Conservation (phyloP, 1,140 invertebrate genomes). For the Cyphomyrmex costatus region DNA sequence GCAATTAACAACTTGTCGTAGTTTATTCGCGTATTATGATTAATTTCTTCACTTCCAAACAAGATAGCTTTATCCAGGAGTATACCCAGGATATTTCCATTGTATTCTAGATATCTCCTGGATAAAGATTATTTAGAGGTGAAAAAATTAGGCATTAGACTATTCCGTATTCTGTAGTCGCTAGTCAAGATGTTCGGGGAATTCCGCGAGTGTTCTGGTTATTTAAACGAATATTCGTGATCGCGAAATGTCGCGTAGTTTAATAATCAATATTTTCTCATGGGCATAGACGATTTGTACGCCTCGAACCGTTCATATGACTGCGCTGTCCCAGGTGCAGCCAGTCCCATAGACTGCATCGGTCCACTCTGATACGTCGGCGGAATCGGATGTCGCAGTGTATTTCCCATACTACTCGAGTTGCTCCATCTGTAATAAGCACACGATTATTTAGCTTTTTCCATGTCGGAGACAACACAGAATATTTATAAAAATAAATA, state of each 20-base stretch:
- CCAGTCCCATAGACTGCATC: slow-evolving; percentile 82
- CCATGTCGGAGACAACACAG: too few species aligned
- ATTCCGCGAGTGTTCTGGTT: not conserved
- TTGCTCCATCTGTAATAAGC: slow-evolving; percentile 82
- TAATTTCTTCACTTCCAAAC: too few species aligned
- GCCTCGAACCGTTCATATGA: slow-evolving; percentile 85
- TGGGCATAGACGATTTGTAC: slow-evolving; percentile 84
- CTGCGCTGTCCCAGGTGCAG: slow-evolving; percentile 81
- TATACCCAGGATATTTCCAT: too few species aligned
- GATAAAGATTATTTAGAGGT: too few species aligned
- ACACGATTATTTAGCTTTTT: too few species aligned
- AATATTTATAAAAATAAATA: too few species aligned
- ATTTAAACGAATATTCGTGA: slow-evolving; percentile 26
- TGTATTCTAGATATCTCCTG: too few species aligned
- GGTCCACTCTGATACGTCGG: slow-evolving; percentile 85
- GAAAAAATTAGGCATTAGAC: too few species aligned
- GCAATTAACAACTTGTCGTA: not conserved
- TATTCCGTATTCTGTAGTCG: not conserved
- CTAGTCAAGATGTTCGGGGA: not conserved
- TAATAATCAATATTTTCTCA: slow-evolving; percentile 84
- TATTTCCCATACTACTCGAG: slow-evolving; percentile 83
- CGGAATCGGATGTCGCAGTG: slow-evolving; percentile 83
- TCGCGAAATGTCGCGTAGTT: slow-evolving; percentile 7
- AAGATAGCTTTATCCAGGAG: too few species aligned
- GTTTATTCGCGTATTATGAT: not conserved